Evolutionary conservation across 1,140 invertebrate genomes (phyloP).

Genomic region (Episyrphus balteatus): DNA sequence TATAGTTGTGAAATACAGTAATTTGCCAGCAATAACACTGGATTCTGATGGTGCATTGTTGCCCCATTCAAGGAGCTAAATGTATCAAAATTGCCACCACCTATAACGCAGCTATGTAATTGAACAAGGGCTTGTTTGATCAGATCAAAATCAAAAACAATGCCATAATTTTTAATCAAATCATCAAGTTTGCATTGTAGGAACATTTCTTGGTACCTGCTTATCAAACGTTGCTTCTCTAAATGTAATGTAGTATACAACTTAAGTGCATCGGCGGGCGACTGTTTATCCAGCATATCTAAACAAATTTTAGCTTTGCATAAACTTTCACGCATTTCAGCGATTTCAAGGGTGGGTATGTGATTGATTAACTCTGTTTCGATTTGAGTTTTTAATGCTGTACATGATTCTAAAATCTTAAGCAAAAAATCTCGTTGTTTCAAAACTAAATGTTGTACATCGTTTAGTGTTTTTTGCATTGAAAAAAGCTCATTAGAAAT

Average conservation of each 20-base stretch:
- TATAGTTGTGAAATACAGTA: conserved; percentile 64
- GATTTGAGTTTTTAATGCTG: conserved; percentile 58
- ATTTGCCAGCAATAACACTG: conserved; percentile 59
- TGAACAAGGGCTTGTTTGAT: conserved; percentile 52
- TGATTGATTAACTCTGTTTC: conserved; percentile 58
- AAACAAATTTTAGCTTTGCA: conserved; percentile 48
- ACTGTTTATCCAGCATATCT: conserved; percentile 41
- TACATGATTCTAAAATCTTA: conserved; percentile 60
- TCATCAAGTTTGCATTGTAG: conserved; percentile 60
- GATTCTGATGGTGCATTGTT: conserved; percentile 42
- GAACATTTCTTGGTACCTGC: conserved; percentile 59
- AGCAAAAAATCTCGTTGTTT: conserved; percentile 58
- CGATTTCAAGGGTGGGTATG: conserved; percentile 50
- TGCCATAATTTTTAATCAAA: conserved; percentile 51
- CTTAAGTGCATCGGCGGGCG: conserved; percentile 44
- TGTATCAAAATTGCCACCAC: conserved; percentile 3
- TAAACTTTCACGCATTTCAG: conserved; percentile 50
- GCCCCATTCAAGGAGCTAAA: conserved; percentile 8
- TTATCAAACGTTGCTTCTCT: conserved; percentile 52
- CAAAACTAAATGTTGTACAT: conserved; percentile 51
- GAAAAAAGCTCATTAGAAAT: conserved; percentile 41
- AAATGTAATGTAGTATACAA: conserved; percentile 44
- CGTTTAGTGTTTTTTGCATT: conserved; percentile 45
- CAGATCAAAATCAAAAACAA: conserved; percentile 52
- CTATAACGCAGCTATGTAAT: conserved; percentile 38